Evolutionary conservation across 2,888 invertebrate genomes (phyloP).

Genomic region (Glaucopsyche alexis): DNA sequence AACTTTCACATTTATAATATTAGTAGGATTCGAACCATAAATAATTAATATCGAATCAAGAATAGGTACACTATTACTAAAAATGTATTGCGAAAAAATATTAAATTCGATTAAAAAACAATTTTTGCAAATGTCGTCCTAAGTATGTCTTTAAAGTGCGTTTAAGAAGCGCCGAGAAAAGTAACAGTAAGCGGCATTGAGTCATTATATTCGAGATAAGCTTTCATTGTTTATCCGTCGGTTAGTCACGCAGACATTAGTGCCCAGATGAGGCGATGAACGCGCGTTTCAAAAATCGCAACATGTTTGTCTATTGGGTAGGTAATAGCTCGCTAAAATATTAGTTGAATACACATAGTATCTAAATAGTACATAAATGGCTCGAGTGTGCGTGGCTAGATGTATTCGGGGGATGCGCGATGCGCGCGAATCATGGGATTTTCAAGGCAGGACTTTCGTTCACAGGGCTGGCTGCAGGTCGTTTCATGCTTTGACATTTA

Average conservation of each 20-base stretch:
- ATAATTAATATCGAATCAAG: neutral
- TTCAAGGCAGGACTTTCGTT: too few species aligned
- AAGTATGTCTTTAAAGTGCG: neutral
- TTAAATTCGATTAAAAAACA: slow-evolving; percentile 5
- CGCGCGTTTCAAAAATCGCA: neutral
- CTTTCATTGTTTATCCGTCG: slow-evolving; percentile 54
- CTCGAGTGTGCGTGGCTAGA: too few species aligned
- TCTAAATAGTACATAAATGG: too few species aligned
- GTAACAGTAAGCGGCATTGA: slow-evolving; percentile 44
- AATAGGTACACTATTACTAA: neutral
- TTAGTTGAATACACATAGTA: too few species aligned
- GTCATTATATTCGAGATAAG: slow-evolving; percentile 48
- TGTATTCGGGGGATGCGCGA: too few species aligned
- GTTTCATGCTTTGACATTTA: too few species aligned
- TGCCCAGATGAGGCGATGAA: neutral
- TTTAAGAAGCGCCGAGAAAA: slow-evolving; percentile 2
- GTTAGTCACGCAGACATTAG: slow-evolving; percentile 46
- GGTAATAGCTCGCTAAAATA: neutral
- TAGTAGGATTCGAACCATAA: too few species aligned
- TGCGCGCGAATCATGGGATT: too few species aligned
- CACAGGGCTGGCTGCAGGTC: too few species aligned
- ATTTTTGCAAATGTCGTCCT: neutral
- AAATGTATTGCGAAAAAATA: neutral
- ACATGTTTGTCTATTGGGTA: neutral
- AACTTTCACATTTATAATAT: too few species aligned